Evolutionary conservation across 2,797 vertebrate genomes (phyloP), one percentile per base, ranked within the genome.

Genomic region (Peromyscus melanophrys): DNA sequence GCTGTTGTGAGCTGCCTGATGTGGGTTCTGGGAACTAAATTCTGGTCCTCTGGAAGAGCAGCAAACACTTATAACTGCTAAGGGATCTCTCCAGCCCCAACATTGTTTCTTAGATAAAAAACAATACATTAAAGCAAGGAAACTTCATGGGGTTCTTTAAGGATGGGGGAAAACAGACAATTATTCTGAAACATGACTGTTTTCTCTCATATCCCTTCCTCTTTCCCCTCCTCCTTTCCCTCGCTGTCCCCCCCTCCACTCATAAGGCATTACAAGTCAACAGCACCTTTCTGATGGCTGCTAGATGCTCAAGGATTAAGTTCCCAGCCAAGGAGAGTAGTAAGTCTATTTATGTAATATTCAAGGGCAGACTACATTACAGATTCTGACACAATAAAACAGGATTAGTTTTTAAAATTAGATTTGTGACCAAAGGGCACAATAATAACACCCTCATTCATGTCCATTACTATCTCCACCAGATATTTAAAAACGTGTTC

Each of bases 21-120:
- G 2, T 23, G 17, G 17, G 17, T 23, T 83, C 37, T 34, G 17
- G 29, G 29, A 34, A 65, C 10, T 46, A 46, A 65, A 65, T 23
- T 23, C 59, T 34, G 5, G 29, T 65, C 61, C 82, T 65, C 40
- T 46, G 43, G 59, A 84, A 65, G 29, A 84, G 0, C 29, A 46
- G 43, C 17, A 43, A 84, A 5, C 61, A 65, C 17, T 83, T 65
- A 65, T 46, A 65, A 21, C 17, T 34, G 10, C 9, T 65, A 16
- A 65, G 17, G 2, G 10, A 65, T 46, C 1, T 34, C 40, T 84
- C 40, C 27, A 84, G 16, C 46, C 9, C 49, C 31, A n/a, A 52
- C 29, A n/a, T 52, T 21, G 16, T 78, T 49, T 80, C 87, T 84
- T 92, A 77, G 6, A 78, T 92, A 73, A 89, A 80, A 5, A 77